These are phyloP conservation scores for Clavelina lepadiformis DNA, from an alignment of 23 tunicate genomes.

Conservation along the genomic window DNA sequence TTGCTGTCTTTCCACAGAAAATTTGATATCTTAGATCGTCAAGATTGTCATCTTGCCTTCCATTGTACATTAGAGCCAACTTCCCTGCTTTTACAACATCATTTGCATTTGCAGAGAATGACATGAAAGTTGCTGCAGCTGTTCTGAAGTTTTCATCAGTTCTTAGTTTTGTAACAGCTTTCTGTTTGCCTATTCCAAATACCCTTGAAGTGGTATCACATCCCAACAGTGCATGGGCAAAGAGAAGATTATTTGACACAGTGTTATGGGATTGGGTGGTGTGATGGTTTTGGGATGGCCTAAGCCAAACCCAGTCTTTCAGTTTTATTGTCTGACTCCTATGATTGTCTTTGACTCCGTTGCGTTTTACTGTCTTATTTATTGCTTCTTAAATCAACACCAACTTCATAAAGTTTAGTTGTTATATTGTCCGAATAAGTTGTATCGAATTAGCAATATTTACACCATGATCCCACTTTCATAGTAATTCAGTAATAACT, in stretches of 20 bases:
- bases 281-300: no score
- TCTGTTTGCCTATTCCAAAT: constrained; percentile 3
- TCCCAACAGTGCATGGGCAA: constrained; percentile 12
- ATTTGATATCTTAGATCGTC: constrained; percentile 1
- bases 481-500: no score
- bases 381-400: no score
- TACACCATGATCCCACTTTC: no score
- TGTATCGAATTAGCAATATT: no score
- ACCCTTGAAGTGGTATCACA: constrained; percentile 11
- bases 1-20: background rate
- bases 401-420: no score
- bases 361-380: no score
- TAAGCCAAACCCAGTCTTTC: no score
- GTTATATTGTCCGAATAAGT: no score
- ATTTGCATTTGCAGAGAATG: constrained; percentile 7
- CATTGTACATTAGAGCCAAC: constrained; percentile 9
- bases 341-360: no score
- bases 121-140: constrained; percentile 11
- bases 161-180: constrained; percentile 9
- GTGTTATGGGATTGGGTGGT: no score
- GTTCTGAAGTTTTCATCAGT: constrained; percentile 3
- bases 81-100: constrained; percentile 3
- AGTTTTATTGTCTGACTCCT: no score
- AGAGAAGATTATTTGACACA: constrained; percentile 1
- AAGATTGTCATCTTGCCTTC: background rate